Conservation (phyloP, 23 tunicate species). For the Oikopleura albicans region DNA sequence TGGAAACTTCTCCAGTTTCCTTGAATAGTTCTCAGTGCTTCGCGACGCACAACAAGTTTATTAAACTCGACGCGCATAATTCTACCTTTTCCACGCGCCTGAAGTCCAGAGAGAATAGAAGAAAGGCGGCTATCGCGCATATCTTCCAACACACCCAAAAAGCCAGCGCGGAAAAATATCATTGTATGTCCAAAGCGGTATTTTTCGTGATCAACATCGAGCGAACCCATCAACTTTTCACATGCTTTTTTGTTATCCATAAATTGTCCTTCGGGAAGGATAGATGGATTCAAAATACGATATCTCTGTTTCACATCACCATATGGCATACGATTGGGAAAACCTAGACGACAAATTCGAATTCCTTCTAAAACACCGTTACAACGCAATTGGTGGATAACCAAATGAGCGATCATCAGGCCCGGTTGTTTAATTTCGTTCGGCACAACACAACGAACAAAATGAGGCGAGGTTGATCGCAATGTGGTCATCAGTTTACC, state of each 20-base stretch:
- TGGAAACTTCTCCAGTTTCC: conserved; percentile 61
- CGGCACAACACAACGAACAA: conserved; percentile 95
- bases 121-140: conserved; percentile 67
- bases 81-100: conserved; percentile 53
- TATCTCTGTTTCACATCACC: conserved; percentile 86
- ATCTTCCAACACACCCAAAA: conserved; percentile 79
- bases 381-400: conserved; percentile 81
- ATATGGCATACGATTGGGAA: conserved; percentile 88
- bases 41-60: conserved; percentile 64
- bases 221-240: conserved; percentile 50
- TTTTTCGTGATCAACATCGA: conserved; percentile 50
- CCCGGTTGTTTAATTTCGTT: conserved; percentile 80
- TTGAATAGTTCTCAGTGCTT: conserved; percentile 31
- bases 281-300: conserved; percentile 62
- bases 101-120: conserved; percentile 51
- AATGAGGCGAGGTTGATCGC: conserved; percentile 86
- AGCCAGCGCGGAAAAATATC: conserved; percentile 95
- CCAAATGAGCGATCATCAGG: conserved; percentile 52
- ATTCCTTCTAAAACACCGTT: conserved; percentile 99
- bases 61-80: conserved; percentile 67
- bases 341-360: conserved; percentile 98
- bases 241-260: conserved; percentile 97
- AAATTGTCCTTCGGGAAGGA: conserved; percentile 84
- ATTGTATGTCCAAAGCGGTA: conserved; percentile 92
- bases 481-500: conserved; percentile 62